These are phyloP conservation scores for Seriola rivoliana DNA, from an alignment of 2,113 vertebrate genomes.

Conservation along the genomic window DNA sequence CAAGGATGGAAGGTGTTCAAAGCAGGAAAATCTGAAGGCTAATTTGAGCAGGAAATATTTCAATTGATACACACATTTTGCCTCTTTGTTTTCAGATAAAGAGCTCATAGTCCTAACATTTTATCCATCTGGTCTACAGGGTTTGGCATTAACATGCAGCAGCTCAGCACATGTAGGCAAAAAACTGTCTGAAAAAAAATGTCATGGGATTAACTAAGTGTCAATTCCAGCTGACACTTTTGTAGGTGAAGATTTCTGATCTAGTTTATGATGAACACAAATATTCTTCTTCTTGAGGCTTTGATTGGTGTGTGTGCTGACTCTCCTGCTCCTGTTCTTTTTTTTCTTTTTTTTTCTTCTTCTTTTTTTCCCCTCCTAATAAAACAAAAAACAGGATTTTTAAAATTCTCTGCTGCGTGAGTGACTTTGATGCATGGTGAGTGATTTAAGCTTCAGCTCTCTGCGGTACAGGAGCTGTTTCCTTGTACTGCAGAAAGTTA, in stretches of 20 bases:
- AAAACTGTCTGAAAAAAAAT: conserved; percentile 15
- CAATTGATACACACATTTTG: conserved; percentile 24
- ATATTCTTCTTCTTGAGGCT: conserved; percentile 10
- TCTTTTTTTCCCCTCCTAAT: conserved; percentile 7
- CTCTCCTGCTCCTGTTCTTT: neutral
- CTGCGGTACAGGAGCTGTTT: neutral
- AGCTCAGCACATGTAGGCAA: neutral
- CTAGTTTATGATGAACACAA: neutral
- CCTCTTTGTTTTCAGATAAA: conserved; percentile 50
- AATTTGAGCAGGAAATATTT: conserved; percentile 23
- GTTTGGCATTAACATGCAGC: conserved; percentile 30
- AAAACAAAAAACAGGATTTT: conserved; percentile 1
- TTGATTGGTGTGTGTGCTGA: conserved; percentile 28
- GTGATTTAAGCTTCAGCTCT: conserved; percentile 24
- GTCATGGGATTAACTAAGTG: neutral
- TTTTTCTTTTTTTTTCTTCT: too few relatives aligned
- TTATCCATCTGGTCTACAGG: conserved; percentile 24
- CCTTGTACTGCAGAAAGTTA: neutral
- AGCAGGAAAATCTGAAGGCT: conserved; percentile 16
- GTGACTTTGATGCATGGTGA: conserved; percentile 4
- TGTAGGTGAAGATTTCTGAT: conserved; percentile 26
- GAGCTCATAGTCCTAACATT: conserved; percentile 23
- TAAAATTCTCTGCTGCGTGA: neutral
- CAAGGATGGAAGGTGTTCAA: conserved; percentile 12
- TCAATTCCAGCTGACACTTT: conserved; percentile 10